Percentiles rank a stretch among this genome's conserved stretches.
These are phyloP conservation scores for Saxidomus purpurata DNA, from an alignment of 1,140 invertebrate genomes.

Conservation along the genomic window DNA sequence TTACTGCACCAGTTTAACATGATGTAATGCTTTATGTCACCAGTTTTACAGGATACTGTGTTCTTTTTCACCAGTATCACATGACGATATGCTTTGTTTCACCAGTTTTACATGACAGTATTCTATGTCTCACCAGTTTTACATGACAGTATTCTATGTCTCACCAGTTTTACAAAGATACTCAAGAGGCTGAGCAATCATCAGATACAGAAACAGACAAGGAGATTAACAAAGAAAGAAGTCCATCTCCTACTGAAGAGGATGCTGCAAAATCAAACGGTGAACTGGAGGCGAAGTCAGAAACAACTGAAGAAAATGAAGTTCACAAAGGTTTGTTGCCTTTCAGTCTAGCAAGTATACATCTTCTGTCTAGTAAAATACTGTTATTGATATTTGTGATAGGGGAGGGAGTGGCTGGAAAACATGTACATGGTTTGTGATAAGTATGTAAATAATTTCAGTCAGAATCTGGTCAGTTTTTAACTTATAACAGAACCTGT, in stretches of 20 bases:
- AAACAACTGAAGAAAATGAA: not conserved
- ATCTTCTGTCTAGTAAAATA: no score
- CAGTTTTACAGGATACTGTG: not conserved
- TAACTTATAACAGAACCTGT: no score
- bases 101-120: not conserved
- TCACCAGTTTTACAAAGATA: conserved; percentile 96
- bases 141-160: not conserved
- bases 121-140: not conserved
- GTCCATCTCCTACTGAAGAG: conserved; percentile 61
- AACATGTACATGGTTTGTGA: no score
- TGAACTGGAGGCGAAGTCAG: conserved; percentile 31
- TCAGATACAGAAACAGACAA: not conserved
- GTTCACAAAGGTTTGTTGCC: not conserved
- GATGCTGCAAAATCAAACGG: conserved; percentile 53
- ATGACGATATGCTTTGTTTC: not conserved
- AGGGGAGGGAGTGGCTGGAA: no score
- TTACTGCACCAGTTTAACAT: not conserved
- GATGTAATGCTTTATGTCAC: not conserved
- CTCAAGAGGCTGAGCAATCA: conserved; percentile 80
- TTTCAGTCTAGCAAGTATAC: no score
- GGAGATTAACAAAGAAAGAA: conserved; percentile 26
- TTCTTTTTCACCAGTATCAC: not conserved
- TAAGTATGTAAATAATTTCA: no score
- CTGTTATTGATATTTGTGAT: no score
- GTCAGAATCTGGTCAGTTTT: no score